A percentile compares a stretch with the other conserved stretches of the same genome.
Conservation (phyloP, 2,888 invertebrate species). For the Escarpia spicata region DNA sequence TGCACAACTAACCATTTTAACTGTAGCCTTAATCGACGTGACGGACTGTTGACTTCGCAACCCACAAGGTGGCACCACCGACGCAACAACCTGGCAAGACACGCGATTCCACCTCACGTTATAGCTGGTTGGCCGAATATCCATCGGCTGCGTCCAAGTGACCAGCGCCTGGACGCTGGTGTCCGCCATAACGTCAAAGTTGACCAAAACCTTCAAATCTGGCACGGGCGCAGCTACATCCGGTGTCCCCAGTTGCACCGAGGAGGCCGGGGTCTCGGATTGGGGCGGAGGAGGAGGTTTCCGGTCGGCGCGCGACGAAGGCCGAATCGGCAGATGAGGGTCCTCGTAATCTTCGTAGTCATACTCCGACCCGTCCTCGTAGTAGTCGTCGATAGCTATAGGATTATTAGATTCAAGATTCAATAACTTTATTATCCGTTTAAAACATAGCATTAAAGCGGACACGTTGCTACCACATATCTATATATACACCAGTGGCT, state of each 20-base stretch:
- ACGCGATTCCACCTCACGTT: not conserved
- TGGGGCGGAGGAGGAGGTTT: not conserved
- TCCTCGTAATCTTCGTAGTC: not conserved
- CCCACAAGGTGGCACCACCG: not conserved
- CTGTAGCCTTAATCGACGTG: not conserved
- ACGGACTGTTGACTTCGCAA: not conserved
- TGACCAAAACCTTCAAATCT: not conserved
- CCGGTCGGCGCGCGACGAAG: not conserved
- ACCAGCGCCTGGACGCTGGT: not conserved
- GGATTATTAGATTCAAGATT: not conserved
- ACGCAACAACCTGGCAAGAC: not conserved
- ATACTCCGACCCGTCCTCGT: not conserved
- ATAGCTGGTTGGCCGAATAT: not conserved
- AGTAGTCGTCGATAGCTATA: not conserved
- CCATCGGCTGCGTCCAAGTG: not conserved
- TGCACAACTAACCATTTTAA: not conserved
- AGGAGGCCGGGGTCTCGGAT: not conserved
- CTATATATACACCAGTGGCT: no score
- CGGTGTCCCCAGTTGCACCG: not conserved
- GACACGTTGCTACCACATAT: no score
- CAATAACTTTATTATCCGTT: not conserved
- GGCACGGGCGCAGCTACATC: not conserved
- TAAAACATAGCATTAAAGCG: no score
- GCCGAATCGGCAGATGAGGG: not conserved
- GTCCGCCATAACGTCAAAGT: not conserved